Evolutionary conservation across 1,140 invertebrate genomes (phyloP).

Genomic region (Danaus melanippus): DNA sequence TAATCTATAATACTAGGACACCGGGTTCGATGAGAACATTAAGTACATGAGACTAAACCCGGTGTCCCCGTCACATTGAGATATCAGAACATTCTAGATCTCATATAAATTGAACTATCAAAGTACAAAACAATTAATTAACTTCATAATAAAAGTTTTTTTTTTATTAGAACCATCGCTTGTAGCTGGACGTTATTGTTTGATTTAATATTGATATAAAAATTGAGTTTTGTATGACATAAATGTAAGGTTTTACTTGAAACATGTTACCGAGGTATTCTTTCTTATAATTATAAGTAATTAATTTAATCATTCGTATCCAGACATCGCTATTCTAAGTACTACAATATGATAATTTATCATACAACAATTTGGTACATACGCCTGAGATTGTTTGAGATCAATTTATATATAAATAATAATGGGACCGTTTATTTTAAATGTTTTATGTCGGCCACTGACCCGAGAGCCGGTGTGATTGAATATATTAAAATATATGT

Average conservation of each 20-base stretch:
- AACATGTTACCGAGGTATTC: constrained; percentile 10
- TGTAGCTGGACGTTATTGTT: no score
- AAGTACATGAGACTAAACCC: constrained; percentile 11
- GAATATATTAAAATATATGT: no score
- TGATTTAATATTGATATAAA: no score
- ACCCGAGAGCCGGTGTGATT: no score
- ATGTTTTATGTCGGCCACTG: no score
- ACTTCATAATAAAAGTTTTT: no score
- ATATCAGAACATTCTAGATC: constrained; percentile 1
- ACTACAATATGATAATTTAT: constrained; percentile 36
- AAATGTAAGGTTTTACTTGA: no score
- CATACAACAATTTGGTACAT: constrained; percentile 25
- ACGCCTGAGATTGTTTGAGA: not conserved
- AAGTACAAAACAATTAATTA: no score
- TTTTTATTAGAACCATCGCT: not conserved
- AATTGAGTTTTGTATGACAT: no score
- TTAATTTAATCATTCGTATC: not conserved
- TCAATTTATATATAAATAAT: no score
- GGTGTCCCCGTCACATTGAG: not conserved
- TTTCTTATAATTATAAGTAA: constrained; percentile 3
- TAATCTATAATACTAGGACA: constrained; percentile 31
- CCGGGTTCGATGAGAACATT: constrained; percentile 5
- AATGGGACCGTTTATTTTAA: no score
- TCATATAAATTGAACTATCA: constrained; percentile 3
- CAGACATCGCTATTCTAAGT: not conserved